A percentile compares a stretch with the other conserved stretches of the same genome.
phyloP scores from a whole-genome alignment of 2,888 invertebrate species.

The Drosophila paranaensis region DNA sequence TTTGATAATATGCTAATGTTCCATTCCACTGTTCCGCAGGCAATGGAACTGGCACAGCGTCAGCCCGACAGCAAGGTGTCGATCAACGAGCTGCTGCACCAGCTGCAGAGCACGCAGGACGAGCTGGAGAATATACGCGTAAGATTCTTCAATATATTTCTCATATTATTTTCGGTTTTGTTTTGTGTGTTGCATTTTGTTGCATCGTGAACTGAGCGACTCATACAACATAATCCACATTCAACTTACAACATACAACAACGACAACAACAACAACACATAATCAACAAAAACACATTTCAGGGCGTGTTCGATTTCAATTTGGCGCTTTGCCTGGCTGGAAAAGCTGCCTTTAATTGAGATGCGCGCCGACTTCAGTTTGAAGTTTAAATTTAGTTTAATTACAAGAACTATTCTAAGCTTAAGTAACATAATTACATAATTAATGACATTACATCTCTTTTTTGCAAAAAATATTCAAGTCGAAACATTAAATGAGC shows the following conservation, averaged over 20 bases:
- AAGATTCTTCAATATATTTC: conserved; percentile 85
- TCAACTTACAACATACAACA: conserved; percentile 15
- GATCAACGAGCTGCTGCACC: conserved; percentile 92
- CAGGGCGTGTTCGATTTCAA: conserved; percentile 50
- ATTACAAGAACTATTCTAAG: conserved; percentile 36
- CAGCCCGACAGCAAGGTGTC: conserved; percentile 89
- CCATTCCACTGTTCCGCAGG: conserved; percentile 64
- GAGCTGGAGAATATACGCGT: conserved; percentile 95
- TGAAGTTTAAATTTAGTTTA: conserved; percentile 7
- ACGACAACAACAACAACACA: conserved; percentile 20
- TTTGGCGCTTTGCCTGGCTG: conserved; percentile 72
- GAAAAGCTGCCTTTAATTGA: conserved; percentile 74
- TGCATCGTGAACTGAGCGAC: conserved; percentile 71
- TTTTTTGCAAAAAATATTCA: conserved; percentile 12
- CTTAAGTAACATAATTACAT: conserved; percentile 56
- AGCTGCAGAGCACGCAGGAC: conserved; percentile 93
- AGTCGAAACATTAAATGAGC: conserved; percentile 53
- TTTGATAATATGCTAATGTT: not conserved
- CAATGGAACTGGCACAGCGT: conserved; percentile 86
- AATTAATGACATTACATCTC: conserved; percentile 39
- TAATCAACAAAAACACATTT: conserved; percentile 1
- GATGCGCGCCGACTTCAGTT: conserved; percentile 41
- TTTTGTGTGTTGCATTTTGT: conserved; percentile 84
- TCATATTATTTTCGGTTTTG: conserved; percentile 83
- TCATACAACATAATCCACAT: conserved; percentile 25